Conservation (phyloP, 1,140 invertebrate species). For the Centruroides vittatus region DNA sequence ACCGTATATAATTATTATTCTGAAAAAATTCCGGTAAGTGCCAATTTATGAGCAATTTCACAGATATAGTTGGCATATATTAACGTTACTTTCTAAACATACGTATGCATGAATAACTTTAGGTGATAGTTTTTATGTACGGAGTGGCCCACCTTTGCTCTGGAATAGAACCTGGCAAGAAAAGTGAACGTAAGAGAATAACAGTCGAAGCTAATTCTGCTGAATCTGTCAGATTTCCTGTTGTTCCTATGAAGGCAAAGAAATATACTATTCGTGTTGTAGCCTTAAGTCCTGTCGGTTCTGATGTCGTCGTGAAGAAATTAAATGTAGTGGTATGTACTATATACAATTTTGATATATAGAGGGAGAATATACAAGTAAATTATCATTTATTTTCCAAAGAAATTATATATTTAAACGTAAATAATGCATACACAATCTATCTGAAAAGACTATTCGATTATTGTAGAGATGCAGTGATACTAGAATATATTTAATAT, state of each 20-base stretch:
- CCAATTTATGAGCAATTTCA: too few species aligned
- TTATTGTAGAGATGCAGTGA: too few species aligned
- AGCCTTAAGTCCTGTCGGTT: conserved; percentile 20
- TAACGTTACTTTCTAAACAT: too few species aligned
- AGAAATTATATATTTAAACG: too few species aligned
- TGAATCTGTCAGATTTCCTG: conserved; percentile 23
- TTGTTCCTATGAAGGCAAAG: conserved; percentile 26
- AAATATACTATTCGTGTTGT: conserved; percentile 23
- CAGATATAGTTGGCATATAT: too few species aligned
- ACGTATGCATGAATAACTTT: too few species aligned
- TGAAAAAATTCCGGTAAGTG: conserved; percentile 2
- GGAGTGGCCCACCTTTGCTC: conserved; percentile 26
- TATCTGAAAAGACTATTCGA: too few species aligned
- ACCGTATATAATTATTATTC: conserved; percentile 29
- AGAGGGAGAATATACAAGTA: too few species aligned
- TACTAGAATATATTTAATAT: too few species aligned
- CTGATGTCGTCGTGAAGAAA: conserved; percentile 24
- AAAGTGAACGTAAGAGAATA: conserved; percentile 18
- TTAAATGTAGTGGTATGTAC: conserved; percentile 18
- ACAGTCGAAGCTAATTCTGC: conserved; percentile 21
- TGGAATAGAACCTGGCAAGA: conserved; percentile 20
- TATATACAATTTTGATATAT: too few species aligned
- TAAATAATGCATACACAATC: too few species aligned
- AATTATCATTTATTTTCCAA: too few species aligned
- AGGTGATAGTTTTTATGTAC: conserved; percentile 23